Evolutionary conservation across 2,113 vertebrate genomes (phyloP), one percentile per base, ranked within the genome.

Genomic region (Emydura subglobosa): DNA sequence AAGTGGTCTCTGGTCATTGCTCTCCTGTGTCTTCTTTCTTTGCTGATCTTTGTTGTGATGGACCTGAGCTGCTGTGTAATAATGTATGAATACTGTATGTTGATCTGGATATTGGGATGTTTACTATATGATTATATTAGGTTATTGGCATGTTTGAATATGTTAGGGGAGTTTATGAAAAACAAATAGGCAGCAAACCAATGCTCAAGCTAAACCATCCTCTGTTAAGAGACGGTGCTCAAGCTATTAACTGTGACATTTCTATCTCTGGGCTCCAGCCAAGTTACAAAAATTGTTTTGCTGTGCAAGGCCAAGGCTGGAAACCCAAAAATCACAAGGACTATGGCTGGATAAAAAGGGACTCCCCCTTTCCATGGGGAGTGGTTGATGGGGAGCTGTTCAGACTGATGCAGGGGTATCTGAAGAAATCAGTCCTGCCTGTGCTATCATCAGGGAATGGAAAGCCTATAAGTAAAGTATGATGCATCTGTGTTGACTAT

Each of bases 301-400:
- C 27, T 0, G 1, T 27, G 2, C 22, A 78, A 65, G 21, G 76
- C 51, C 42, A 86, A 54, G 7, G 65, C 0, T 49, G 7, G 6
- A 42, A 91, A 27, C 39, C 3, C 78, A 22, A 89, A 88, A 13
- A 82, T 91, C 21, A 3, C 2, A 1, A 34, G 12, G 2, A 2
- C 39, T 91, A 24, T 84, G 87, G n/a, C 29, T 4, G 82, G 88
- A 34, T 83, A 50, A 82, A 91, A 51, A 7, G 22, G 10, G 1
- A 39, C 1, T 22, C 47, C 59, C 17, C 47, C 31, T 91, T 89
- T 79, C 54, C 22, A 51, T 6, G 16, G 25, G 13, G 83, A 83
- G 47, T 47, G 47, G 5, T 47, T 47, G 47, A 8, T 47, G 47
- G 17, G 65, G 17, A 11, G n/a, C 65, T 95, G 39, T 83, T 83